phyloP scores from a whole-genome alignment of 2,797 vertebrate genomes.

The Paramormyrops hopkinsi region DNA sequence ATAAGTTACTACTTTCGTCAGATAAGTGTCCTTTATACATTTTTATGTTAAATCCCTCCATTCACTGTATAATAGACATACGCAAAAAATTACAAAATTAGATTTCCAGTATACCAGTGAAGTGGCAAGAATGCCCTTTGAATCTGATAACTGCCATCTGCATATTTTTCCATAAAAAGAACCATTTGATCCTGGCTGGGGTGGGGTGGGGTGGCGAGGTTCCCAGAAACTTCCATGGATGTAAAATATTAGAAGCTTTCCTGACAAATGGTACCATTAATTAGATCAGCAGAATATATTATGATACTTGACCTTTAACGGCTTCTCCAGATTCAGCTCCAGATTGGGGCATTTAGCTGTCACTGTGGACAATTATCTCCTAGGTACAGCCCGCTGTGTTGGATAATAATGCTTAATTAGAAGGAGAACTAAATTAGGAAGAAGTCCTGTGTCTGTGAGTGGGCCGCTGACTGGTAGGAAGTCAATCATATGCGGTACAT shows the following conservation, averaged over 20 bases:
- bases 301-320: slow-evolving; percentile 62
- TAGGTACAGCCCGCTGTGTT: slow-evolving; percentile 65
- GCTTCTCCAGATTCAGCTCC: slow-evolving; percentile 58
- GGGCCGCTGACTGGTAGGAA: slow-evolving; percentile 41
- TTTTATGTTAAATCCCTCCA: neutral
- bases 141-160: neutral
- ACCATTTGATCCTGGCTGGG: slow-evolving; percentile 24
- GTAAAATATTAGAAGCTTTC: slow-evolving; percentile 43
- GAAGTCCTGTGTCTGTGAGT: neutral
- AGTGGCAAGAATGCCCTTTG: slow-evolving; percentile 29
- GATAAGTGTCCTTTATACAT: neutral
- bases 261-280: slow-evolving; percentile 53
- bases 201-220: slow-evolving; percentile 12
- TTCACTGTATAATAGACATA: neutral
- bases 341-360: slow-evolving; percentile 66
- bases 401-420: slow-evolving; percentile 72
- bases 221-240: slow-evolving; percentile 36
- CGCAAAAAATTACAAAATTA: neutral
- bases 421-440: slow-evolving; percentile 44
- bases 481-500: slow-evolving; percentile 59
- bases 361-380: slow-evolving; percentile 67
- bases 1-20: neutral
- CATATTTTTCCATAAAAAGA: slow-evolving; percentile 19
- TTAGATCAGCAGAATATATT: slow-evolving; percentile 56
- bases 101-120: neutral